These are phyloP conservation scores for Branchinecta lindahli DNA, from an alignment of 1,140 invertebrate species.

Conservation along the genomic window DNA sequence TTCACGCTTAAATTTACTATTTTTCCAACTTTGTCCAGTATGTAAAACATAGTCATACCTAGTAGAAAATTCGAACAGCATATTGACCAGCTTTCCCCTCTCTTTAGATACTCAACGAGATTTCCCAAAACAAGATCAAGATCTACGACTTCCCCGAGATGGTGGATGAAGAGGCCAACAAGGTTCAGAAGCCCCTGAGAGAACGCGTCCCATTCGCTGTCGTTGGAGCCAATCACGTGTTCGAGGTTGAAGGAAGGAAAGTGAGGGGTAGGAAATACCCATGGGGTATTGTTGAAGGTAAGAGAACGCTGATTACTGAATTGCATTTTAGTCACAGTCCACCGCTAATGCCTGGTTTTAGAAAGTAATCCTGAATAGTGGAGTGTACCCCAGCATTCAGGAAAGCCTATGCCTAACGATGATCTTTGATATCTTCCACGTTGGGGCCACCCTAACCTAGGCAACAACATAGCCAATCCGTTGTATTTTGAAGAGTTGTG, in stretches of 20 bases:
- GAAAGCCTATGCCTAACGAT: too few relatives aligned
- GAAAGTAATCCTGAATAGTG: too few relatives aligned
- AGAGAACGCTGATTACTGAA: constrained; percentile 10
- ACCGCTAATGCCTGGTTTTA: too few relatives aligned
- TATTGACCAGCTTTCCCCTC: not conserved
- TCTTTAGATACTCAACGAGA: constrained; percentile 79
- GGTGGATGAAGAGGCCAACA: constrained; percentile 53
- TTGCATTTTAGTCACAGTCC: too few relatives aligned
- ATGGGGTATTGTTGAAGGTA: constrained; percentile 90
- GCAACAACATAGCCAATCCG: too few relatives aligned
- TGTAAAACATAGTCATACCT: too few relatives aligned
- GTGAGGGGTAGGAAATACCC: constrained; percentile 85
- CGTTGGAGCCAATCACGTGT: constrained; percentile 90
- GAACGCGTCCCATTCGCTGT: constrained; percentile 92
- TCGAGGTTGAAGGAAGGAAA: constrained; percentile 67
- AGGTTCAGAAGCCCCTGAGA: constrained; percentile 53
- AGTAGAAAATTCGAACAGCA: constrained; percentile 30
- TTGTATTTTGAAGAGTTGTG: too few relatives aligned
- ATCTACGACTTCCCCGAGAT: constrained; percentile 94
- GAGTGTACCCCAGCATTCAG: too few relatives aligned
- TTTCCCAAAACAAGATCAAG: constrained; percentile 93
- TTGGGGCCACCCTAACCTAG: too few relatives aligned
- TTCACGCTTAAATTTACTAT: too few relatives aligned
- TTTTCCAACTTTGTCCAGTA: too few relatives aligned
- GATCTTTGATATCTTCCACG: too few relatives aligned